phyloP scores from a whole-genome alignment of 2,113 vertebrate species.

The Tautogolabrus adspersus region DNA sequence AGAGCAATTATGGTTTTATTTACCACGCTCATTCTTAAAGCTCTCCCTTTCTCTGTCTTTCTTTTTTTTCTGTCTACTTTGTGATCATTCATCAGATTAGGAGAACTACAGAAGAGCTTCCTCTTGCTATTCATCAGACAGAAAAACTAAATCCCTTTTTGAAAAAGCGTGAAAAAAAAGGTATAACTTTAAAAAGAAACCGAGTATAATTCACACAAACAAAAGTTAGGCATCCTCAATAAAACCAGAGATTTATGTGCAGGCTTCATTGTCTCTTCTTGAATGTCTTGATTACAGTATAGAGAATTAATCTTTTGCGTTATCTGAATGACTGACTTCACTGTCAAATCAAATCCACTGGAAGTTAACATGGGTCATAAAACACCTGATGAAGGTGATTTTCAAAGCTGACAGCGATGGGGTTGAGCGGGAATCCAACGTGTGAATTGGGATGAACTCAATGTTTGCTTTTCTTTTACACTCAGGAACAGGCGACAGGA shows the following conservation, averaged over 20 bases:
- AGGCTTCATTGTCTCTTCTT: neutral
- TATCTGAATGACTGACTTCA: constrained; percentile 23
- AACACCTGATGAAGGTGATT: constrained; percentile 5
- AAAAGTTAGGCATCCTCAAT: neutral
- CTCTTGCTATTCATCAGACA: constrained; percentile 45
- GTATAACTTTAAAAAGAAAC: constrained; percentile 31
- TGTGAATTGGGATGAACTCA: constrained; percentile 54
- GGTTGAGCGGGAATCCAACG: constrained; percentile 8
- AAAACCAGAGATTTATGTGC: constrained; percentile 12
- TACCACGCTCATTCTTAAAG: constrained; percentile 63
- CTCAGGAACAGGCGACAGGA: constrained; percentile 58
- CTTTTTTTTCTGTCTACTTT: constrained; percentile 44
- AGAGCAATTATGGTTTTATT: constrained; percentile 82
- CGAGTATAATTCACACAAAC: neutral
- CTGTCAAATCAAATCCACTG: constrained; percentile 16
- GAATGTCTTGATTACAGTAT: neutral
- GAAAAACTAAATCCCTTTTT: constrained; percentile 39
- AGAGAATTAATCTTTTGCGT: constrained; percentile 17
- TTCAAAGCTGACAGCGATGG: constrained; percentile 27
- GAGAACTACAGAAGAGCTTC: constrained; percentile 29
- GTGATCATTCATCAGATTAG: constrained; percentile 65
- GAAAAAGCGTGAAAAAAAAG: constrained; percentile 25
- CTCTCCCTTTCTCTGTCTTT: constrained; percentile 37
- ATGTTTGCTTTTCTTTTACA: constrained; percentile 60
- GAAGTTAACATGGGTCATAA: neutral